Evolutionary conservation across 2,797 vertebrate genomes (phyloP).

Genomic region (Melanogrammus aeglefinus): DNA sequence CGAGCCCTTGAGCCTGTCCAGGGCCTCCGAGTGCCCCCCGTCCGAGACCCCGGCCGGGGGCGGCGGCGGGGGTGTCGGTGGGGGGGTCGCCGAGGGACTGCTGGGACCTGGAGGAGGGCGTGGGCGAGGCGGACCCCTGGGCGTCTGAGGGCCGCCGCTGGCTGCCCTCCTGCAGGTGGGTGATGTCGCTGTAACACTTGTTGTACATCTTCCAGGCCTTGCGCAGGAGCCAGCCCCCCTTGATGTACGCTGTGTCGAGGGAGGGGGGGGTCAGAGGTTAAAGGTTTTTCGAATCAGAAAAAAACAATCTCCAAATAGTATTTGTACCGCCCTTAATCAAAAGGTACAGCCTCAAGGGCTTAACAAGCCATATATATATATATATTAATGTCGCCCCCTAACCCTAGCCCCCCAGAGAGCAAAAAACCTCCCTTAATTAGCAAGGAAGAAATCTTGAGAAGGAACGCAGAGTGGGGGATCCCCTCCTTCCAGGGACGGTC

Average conservation of each 20-base stretch:
- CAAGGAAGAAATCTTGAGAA: too few species aligned
- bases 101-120: conserved; percentile 61
- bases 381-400: too few species aligned
- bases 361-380: too few species aligned
- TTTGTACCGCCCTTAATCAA: too few species aligned
- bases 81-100: conserved; percentile 40
- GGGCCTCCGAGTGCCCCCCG: conserved; percentile 79
- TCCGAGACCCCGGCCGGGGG: conserved; percentile 60
- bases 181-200: conserved; percentile 96
- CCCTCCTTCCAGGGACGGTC: too few species aligned
- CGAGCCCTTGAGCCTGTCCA: conserved; percentile 95
- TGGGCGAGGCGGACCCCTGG: conserved; percentile 61
- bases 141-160: conserved; percentile 75
- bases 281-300: not conserved
- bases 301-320: too few species aligned
- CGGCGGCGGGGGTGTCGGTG: conserved; percentile 72
- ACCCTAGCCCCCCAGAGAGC: too few species aligned
- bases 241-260: conserved; percentile 85
- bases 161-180: conserved; percentile 86
- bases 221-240: conserved; percentile 99
- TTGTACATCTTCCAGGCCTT: conserved; percentile 99
- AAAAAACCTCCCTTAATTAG: too few species aligned
- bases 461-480: too few species aligned
- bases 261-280: conserved; percentile 4
- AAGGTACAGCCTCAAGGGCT: too few species aligned